Evolutionary conservation across 1,140 invertebrate genomes (phyloP).

Genomic region (Mycetomoellerius zeteki): DNA sequence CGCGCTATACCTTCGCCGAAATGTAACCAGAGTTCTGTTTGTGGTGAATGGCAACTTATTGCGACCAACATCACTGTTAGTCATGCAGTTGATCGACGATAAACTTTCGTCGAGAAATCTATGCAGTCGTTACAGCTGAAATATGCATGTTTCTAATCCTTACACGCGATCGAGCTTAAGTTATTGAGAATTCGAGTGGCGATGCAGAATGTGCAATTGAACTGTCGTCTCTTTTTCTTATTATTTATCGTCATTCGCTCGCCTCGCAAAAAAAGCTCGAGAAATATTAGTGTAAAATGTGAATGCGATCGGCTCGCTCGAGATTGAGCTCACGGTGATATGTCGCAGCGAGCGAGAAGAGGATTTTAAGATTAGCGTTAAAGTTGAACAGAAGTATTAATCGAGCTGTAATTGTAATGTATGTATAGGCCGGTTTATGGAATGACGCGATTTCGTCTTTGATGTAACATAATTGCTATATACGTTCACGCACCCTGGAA

Average conservation of each 20-base stretch:
- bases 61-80: background rate
- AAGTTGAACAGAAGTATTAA: slow-evolving; percentile 84
- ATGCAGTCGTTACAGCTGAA: slow-evolving; percentile 12
- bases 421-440: slow-evolving; percentile 82
- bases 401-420: slow-evolving; percentile 80
- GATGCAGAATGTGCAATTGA: slow-evolving; percentile 39
- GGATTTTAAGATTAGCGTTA: slow-evolving; percentile 76
- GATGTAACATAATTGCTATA: slow-evolving; percentile 84
- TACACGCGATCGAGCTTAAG: slow-evolving; percentile 10
- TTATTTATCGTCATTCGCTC: background rate
- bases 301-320: slow-evolving; percentile 1
- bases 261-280: no score
- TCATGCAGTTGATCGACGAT: background rate
- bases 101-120: background rate
- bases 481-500: slow-evolving; percentile 73
- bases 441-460: slow-evolving; percentile 78
- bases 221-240: background rate
- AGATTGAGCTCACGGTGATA: slow-evolving; percentile 51
- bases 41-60: slow-evolving; percentile 63
- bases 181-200: slow-evolving; percentile 8
- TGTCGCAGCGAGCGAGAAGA: slow-evolving; percentile 12
- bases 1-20: slow-evolving; percentile 14
- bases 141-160: background rate
- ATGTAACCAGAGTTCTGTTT: slow-evolving; percentile 56
- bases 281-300: background rate